Evolutionary conservation across 2,113 vertebrate genomes (phyloP).

Genomic region (Chlorodrepanis virens): DNA sequence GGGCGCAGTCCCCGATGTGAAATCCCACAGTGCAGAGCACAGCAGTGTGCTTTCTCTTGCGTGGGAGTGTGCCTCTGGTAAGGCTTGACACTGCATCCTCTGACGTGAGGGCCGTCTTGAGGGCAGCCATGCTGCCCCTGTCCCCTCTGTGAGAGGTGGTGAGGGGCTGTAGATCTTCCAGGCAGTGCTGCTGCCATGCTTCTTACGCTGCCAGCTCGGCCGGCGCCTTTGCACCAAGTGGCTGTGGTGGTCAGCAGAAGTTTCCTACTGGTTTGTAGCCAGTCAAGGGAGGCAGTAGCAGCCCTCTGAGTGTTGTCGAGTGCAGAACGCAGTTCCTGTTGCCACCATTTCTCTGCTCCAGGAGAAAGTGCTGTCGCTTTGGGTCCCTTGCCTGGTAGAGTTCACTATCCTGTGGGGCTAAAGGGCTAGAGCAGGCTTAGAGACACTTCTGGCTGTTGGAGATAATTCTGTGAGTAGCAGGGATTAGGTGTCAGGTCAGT

Average conservation of each 20-base stretch:
- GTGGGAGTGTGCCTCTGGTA: background rate
- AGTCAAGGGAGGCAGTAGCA: background rate
- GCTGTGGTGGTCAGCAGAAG: background rate
- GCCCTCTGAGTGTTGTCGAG: fast-evolving
- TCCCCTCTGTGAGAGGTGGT: background rate
- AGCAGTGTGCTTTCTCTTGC: fast-evolving
- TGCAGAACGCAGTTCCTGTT: background rate
- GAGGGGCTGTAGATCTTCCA: background rate
- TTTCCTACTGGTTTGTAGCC: background rate
- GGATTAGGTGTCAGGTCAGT: constrained; percentile 25
- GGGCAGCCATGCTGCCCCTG: fast-evolving
- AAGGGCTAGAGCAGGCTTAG: background rate
- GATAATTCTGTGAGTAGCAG: background rate
- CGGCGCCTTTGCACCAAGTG: fast-evolving
- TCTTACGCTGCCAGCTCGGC: background rate
- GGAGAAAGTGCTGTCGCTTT: background rate
- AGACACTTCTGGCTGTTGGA: background rate
- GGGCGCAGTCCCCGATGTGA: fast-evolving
- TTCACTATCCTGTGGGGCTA: background rate
- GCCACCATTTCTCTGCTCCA: background rate
- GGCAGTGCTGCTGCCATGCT: background rate
- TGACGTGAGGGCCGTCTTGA: fast-evolving
- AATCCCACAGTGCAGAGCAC: background rate
- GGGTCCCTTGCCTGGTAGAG: background rate
- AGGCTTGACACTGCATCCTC: background rate